Base-by-base conservation (phyloP, 1,140 invertebrate species). In the Drosophila arizonae region DNA sequence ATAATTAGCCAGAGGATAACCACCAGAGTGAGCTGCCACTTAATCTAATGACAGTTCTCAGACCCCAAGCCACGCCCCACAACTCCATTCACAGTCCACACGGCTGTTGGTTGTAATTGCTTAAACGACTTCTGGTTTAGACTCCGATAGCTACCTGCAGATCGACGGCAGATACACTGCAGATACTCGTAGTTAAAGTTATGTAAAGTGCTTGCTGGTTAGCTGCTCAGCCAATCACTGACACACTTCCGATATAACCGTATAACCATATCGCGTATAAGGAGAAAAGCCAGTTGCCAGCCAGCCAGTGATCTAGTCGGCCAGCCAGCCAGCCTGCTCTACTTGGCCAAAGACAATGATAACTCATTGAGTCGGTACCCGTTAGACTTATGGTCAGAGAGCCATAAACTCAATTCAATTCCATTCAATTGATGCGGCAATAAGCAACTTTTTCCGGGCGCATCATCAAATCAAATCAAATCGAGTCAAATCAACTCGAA, bases 21-120 rank as follows among this genome's bases (percentile, higher is more conserved):
- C 26, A 54, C 30, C 15, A 43, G 41, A 50, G 58, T 63, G 57
- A 81, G 71, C 84, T 71, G 84, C 82, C 84, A 87, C 79, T 87
- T 82, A 87, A 88, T 82, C 79, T 87, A 87, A 87, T 87, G 82
- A 76, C 82, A 87, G 82, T 87, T 87, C 84, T 88, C 79, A 41
- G 51, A 28, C 48, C 58, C 48, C 43, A 55, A 11, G 26, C 58
- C 60, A 57, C 76, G 66, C 76, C 43, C 65, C 52, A 41, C 11
- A 52, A 39, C 48, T 30, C 45, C 45, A 48, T 6, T 1, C 21
- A 24, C 13, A 61, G 50, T 21, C 52, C 51, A 54, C 51, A 36
- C 39, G 55, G 39, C 33, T 13, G 21, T 24, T 24, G 56, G 41
- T 56, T 55, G 76, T 81, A 79, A 81, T 76, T 81, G 80, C 68